A percentile compares a stretch with the other conserved stretches of the same genome.
Conservation (phyloP, 2,797 vertebrate genomes). For the Macroramphosus scolopax region DNA sequence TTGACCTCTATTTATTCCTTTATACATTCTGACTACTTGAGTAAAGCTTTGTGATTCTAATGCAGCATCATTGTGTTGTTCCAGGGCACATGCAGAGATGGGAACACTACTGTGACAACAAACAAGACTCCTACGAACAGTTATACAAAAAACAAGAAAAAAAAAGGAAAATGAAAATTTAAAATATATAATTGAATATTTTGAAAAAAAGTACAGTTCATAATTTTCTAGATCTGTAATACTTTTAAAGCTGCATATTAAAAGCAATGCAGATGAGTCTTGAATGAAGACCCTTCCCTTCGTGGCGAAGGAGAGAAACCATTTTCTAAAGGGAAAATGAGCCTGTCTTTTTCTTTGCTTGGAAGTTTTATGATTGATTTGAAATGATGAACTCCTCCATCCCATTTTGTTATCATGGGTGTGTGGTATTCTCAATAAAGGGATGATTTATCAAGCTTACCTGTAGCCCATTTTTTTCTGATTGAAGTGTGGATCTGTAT, state of each 20-base stretch:
- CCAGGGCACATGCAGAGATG: constrained; percentile 47
- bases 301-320: constrained; percentile 59
- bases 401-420: constrained; percentile 63
- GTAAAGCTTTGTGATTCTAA: constrained; percentile 7
- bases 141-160: constrained; percentile 42
- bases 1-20: too few species aligned
- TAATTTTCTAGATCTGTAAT: constrained; percentile 69
- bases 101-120: constrained; percentile 33
- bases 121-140: constrained; percentile 42
- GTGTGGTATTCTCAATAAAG: constrained; percentile 81
- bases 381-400: constrained; percentile 58
- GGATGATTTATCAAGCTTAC: constrained; percentile 55
- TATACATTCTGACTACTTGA: too few species aligned
- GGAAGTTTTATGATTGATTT: constrained; percentile 72
- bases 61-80: constrained; percentile 36
- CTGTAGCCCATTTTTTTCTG: too few species aligned
- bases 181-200: constrained; percentile 65
- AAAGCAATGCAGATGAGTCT: constrained; percentile 51
- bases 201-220: constrained; percentile 59
- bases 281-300: constrained; percentile 40
- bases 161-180: constrained; percentile 55
- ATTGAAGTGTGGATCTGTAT: too few species aligned
- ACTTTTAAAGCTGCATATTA: constrained; percentile 60
- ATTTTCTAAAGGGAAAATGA: constrained; percentile 60
- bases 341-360: constrained; percentile 64